Percentiles rank a stretch among this genome's conserved stretches.
Conservation (phyloP, 2,797 vertebrate genomes). For the Esox lucius region DNA sequence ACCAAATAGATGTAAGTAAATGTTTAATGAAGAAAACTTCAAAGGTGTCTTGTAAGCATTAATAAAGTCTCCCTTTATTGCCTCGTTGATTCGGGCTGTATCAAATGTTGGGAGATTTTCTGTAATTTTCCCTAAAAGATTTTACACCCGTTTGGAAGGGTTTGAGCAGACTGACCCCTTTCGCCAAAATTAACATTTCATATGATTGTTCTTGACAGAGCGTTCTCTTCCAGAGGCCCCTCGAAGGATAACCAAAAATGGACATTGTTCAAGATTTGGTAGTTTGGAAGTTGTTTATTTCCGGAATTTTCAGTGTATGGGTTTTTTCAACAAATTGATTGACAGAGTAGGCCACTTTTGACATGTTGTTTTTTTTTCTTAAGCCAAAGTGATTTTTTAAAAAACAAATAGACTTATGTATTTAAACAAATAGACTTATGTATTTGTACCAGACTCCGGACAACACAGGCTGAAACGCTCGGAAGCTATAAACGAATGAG, state of each 20-base stretch:
- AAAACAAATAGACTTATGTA: constrained; percentile 72
- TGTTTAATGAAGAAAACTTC: neutral
- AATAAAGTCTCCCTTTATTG: neutral
- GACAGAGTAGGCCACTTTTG: constrained; percentile 76
- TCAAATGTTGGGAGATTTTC: neutral
- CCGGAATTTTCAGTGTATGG: constrained; percentile 77
- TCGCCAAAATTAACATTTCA: constrained; percentile 83
- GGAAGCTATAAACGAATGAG: constrained; percentile 78
- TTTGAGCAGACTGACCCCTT: constrained; percentile 42
- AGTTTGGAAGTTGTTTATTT: constrained; percentile 68
- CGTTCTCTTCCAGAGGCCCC: constrained; percentile 85
- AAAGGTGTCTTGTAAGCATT: neutral
- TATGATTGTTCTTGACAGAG: constrained; percentile 86
- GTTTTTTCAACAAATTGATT: constrained; percentile 64
- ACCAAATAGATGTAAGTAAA: neutral
- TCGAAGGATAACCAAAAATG: constrained; percentile 88
- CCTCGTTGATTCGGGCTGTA: neutral
- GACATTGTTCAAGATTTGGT: constrained; percentile 80
- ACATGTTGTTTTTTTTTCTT: constrained; percentile 53
- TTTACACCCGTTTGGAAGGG: constrained; percentile 35
- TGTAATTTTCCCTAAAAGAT: constrained; percentile 26
- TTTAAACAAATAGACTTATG: no score
- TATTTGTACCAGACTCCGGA: constrained; percentile 73
- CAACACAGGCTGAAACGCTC: constrained; percentile 65
- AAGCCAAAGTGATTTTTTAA: constrained; percentile 7